These are phyloP conservation scores for Plusia festucae DNA, from an alignment of 2,888 invertebrate genomes.

Conservation along the genomic window DNA sequence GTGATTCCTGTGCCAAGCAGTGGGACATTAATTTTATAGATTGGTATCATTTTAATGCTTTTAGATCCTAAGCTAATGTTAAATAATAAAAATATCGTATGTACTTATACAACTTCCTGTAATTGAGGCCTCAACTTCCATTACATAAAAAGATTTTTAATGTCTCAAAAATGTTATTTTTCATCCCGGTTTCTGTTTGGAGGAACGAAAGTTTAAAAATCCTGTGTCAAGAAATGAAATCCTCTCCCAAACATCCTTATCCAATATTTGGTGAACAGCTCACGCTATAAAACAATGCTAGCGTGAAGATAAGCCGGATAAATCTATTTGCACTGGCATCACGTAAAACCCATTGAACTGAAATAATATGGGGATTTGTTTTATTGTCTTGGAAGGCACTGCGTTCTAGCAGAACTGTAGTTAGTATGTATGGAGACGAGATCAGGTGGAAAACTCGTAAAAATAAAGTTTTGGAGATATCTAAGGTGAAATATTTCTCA, in stretches of 20 bases:
- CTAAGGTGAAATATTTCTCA: not conserved
- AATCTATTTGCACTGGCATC: constrained; percentile 51
- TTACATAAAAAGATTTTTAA: no score
- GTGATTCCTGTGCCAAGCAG: no score
- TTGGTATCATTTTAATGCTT: no score
- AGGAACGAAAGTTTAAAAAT: not conserved
- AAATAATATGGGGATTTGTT: constrained; percentile 57
- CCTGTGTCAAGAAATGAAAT: not conserved
- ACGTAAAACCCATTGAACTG: constrained; percentile 58
- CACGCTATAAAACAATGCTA: constrained; percentile 21
- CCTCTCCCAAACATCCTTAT: not conserved
- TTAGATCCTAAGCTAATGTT: no score
- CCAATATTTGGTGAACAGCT: constrained; percentile 5
- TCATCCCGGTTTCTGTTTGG: not conserved
- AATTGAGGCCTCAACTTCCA: no score
- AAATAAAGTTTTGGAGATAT: not conserved
- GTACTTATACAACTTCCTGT: no score
- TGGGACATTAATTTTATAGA: no score
- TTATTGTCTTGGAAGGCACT: constrained; percentile 45
- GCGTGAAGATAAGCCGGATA: constrained; percentile 45
- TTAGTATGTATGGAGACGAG: not conserved
- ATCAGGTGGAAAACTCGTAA: not conserved
- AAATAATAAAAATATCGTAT: no score
- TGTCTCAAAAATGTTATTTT: no score
- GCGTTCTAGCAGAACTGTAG: not conserved